Base-by-base conservation (phyloP, 2,888 invertebrate genomes). In the Leptinotarsa tumamoca region DNA sequence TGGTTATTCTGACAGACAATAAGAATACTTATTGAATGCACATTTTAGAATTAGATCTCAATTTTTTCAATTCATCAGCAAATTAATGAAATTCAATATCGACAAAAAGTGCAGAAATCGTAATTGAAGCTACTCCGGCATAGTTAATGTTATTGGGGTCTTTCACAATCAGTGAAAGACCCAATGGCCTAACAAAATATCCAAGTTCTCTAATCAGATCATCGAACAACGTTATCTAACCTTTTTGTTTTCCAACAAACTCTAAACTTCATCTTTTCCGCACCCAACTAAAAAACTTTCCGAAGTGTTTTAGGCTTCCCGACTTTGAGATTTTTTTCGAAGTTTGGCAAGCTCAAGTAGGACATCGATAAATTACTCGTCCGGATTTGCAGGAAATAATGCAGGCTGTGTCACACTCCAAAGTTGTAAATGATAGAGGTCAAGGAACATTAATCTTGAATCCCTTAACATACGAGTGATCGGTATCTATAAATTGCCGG, bases 331-430 rank as follows among this genome's bases (percentile, higher is more conserved):
- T 50, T 68, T 74, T 74, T 74, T 71, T 54, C 71, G 61, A 71
- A 75, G 61, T 75, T 75, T 71, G 72, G 75, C 75, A 66, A 68
- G 69, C 68, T 66, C 50, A 71, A 72, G 56, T 56, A 56, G 72
- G 58, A 69, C 75, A 67, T 67, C 72, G 72, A 75, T 75, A 75
- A 75, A 75, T 75, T 58, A 69, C 72, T 63, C 50, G 69, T 69
- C 72, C 69, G 72, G 72, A 75, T 72, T 75, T 68, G 72, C 72
- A 56, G 68, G 75, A 75, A 75, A 75, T 75, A 75, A 75, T 75
- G 75, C 75, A 75, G 66, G 75, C 69, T 54, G 69, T 69, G 72
- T 75, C 75, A 72, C 68, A 72, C 68, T 68, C 50, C 52, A 66
- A 75, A 72, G 75, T 75, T 75, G 72, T 71, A 75, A 75, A 72